Base-by-base conservation (phyloP, 2,113 vertebrate genomes). In the Thomomys bottae region DNA sequence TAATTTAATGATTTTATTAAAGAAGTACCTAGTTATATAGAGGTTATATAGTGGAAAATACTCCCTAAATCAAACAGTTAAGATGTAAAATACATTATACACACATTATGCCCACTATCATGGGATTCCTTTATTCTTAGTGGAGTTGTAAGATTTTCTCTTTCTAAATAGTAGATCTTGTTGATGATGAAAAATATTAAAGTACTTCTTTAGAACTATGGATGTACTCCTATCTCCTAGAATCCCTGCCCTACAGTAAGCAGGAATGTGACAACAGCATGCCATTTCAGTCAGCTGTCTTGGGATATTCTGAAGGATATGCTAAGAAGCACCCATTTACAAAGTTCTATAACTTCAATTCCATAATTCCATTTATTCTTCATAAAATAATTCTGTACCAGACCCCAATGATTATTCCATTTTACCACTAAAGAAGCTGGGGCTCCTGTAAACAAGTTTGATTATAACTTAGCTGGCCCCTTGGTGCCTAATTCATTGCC, bases 31-130 rank as follows among this genome's bases (percentile, higher is more conserved):
- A 84, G 81, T 28, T 89, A 0, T 64, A 72, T n/a, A n/a, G n/a
- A n/a, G n/a, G n/a, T n/a, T n/a, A n/a, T n/a, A 59, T 77, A 92
- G 89, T 70, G 64, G 28, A 87, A 93, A 26, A 70, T 86, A 92
- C 42, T 28, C 73, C 11, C 68, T 59, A 93, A 1, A 94, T 24
- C 26, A 86, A 30, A 89, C 86, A 75, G 93, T 73, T 10, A 91
- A 94, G 90, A 85, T 82, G 34, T 32, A 32, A 36, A 86, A 92
- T 30, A 68, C 3, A 67, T 1, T 77, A 4, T 61, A 73, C 4
- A 86, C 10, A 64, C 1, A 89, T 63, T 64, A 84, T 45, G n/a
- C 91, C 26, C n/a, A 70, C 26, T 54, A 21, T 40, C 87, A 76
- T 24, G 7, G 14, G 78, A 92, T 94, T 68, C 32, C 40, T 83